Percentiles rank a stretch among this genome's conserved stretches.
Evolutionary conservation across 1,140 invertebrate species (phyloP).

Genomic region (Pinna nobilis): DNA sequence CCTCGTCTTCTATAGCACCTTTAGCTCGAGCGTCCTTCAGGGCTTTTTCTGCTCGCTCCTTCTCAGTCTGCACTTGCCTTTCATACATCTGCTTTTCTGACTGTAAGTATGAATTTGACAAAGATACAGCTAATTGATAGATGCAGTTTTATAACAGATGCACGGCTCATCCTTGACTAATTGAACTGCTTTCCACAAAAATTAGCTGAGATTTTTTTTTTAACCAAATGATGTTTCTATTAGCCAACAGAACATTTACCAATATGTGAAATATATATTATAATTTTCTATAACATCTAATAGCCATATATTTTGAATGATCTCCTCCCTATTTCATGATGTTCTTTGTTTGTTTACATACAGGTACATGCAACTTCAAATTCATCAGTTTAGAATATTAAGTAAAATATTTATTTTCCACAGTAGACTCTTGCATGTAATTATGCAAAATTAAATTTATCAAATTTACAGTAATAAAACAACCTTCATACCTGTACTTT

Average conservation of each 20-base stretch:
- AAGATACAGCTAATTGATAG: neutral
- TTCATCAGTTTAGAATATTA: no score
- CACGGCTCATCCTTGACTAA: neutral
- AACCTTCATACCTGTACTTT: constrained; percentile 54
- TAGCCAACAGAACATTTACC: neutral
- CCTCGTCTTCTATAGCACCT: constrained; percentile 56
- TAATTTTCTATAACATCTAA: neutral
- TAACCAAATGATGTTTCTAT: no score
- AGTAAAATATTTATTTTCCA: no score
- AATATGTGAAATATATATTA: neutral
- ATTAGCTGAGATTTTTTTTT: no score
- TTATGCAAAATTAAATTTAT: no score
- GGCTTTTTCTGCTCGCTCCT: constrained; percentile 56
- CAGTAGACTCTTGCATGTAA: no score
- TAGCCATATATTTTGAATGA: neutral
- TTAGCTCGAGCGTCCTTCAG: constrained; percentile 51
- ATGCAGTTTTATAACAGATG: neutral
- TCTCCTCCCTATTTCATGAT: neutral
- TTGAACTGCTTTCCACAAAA: no score
- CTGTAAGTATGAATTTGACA: no score
- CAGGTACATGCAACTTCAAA: no score
- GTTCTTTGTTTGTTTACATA: no score
- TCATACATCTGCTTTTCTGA: constrained; percentile 59
- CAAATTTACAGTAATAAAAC: no score
- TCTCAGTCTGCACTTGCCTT: constrained; percentile 59